phyloP scores from a whole-genome alignment of 2,797 vertebrate genomes.

The Limosa lapponica region DNA sequence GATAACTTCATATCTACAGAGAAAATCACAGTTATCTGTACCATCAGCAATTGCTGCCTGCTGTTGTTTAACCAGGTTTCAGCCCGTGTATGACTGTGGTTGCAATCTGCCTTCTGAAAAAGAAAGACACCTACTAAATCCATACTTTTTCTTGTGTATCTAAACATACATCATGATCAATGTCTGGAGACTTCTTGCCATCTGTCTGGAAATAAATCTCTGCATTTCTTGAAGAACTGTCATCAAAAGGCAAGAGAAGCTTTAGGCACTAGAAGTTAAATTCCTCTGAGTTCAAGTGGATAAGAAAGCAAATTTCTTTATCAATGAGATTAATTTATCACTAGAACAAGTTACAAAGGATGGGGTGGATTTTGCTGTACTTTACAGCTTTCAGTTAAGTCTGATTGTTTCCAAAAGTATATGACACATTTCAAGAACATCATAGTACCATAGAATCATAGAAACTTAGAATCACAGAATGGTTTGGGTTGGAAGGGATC shows the following conservation, averaged over 20 bases:
- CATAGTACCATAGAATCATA: background rate
- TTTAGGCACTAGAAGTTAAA: background rate
- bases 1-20: background rate
- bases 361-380: background rate
- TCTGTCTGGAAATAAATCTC: background rate
- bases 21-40: background rate
- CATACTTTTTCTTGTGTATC: background rate
- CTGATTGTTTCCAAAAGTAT: background rate
- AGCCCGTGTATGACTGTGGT: background rate
- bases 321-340: background rate
- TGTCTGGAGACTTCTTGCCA: background rate
- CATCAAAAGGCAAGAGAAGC: background rate
- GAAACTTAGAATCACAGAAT: background rate
- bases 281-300: background rate
- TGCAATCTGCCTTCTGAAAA: background rate
- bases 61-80: background rate
- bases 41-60: background rate
- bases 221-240: background rate
- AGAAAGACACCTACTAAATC: background rate
- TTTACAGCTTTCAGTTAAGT: background rate
- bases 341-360: background rate
- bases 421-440: background rate
- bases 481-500: background rate
- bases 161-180: background rate
- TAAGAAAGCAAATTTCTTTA: background rate